phyloP scores from a whole-genome alignment of 2,797 vertebrate species.

The Mus minutoides region DNA sequence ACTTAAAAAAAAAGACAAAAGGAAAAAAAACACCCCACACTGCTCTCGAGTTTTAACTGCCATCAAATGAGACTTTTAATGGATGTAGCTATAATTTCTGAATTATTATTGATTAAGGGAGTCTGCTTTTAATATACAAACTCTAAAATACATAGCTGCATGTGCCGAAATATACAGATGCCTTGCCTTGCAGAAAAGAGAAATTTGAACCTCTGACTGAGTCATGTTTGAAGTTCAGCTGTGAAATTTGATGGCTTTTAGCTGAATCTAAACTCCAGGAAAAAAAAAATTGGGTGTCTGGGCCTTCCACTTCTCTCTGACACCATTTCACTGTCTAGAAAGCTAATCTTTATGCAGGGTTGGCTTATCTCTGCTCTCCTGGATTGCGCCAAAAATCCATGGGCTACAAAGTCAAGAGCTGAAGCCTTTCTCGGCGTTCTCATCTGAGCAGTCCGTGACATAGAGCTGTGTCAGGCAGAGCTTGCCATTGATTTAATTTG shows the following conservation, averaged over 20 bases:
- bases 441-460: slow-evolving; percentile 70
- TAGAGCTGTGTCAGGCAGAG: slow-evolving; percentile 66
- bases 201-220: slow-evolving; percentile 39
- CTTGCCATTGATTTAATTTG: slow-evolving; percentile 83
- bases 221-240: slow-evolving; percentile 69
- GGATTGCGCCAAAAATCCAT: slow-evolving; percentile 66
- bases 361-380: slow-evolving; percentile 17
- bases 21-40: not conserved
- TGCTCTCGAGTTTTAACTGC: slow-evolving; percentile 59
- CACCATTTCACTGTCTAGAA: slow-evolving; percentile 2
- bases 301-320: not conserved
- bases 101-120: slow-evolving; percentile 62
- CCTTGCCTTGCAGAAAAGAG: slow-evolving; percentile 4
- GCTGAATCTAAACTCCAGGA: slow-evolving; percentile 51
- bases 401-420: slow-evolving; percentile 67
- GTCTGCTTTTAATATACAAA: slow-evolving; percentile 51
- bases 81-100: slow-evolving; percentile 28
- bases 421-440: slow-evolving; percentile 64
- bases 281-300: not conserved
- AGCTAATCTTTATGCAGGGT: slow-evolving; percentile 70
- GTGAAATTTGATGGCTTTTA: slow-evolving; percentile 69
- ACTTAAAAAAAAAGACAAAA: not conserved
- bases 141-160: slow-evolving; percentile 9
- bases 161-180: slow-evolving; percentile 31
- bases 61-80: slow-evolving; percentile 70